Evolutionary conservation across 2,113 vertebrate species (phyloP), one percentile per base, ranked within the genome.

Genomic region (Dipodomys spectabilis): DNA sequence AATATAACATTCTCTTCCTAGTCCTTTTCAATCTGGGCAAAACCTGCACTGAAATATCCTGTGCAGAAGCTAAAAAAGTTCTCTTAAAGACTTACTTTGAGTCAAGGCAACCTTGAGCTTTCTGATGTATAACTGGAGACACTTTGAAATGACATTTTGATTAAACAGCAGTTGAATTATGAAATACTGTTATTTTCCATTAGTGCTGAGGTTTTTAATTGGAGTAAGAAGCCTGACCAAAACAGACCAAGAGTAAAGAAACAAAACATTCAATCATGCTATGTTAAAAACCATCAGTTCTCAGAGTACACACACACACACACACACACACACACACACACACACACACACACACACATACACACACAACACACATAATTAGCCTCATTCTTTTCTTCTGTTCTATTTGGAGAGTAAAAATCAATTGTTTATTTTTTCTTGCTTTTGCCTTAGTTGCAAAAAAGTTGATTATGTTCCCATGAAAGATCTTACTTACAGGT

Each of bases 41-140:
- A 90, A 45, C 23, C 16, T 68, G 90, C 65, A 84, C 73, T 73
- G 35, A 71, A 69, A 73, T 60, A 32, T 90, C 39, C 74, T 35
- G 1, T 7, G 85, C 0, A 1, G 67, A 82, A 81, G 90, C 65
- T 85, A 39, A 64, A 25, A 75, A 92, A 95, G 32, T 86, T 9
- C 71, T 92, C 23, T 74, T 78, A 28, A 88, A 82, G 35, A 82
- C n/a, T 93, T 57, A 30, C 22, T 92, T 94, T 94, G 88, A 90
- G 84, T 87, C 87, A 90, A 78, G 32, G 73, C 90, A 94, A 89
- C n/a, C 35, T 6, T 91, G 64, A 93, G 82, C 12, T 72, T 94
- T 91, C 86, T 95, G 72, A 89, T 28, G 39, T 81, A 10, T 89
- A 81, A 68, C 77, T 69, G 77, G 16, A 88, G 79, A 82, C 30